Percentiles rank a stretch among this genome's conserved stretches.
Conservation (phyloP, 2,888 invertebrate genomes). For the Dynastes tityus region DNA sequence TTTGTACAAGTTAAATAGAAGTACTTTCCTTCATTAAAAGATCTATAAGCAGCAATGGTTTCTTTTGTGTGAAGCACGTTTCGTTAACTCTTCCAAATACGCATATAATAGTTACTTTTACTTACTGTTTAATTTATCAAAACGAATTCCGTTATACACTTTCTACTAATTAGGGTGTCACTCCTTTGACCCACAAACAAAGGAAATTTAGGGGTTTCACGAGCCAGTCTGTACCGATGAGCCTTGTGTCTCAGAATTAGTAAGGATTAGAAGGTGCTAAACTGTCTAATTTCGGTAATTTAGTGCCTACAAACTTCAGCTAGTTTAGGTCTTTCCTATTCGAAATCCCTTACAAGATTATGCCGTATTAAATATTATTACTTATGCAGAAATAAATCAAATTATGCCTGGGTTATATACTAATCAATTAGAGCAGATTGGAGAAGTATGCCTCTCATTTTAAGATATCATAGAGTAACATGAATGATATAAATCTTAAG, state of each 20-base stretch:
- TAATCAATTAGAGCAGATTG: background rate
- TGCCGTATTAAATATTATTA: background rate
- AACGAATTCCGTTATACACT: slow-evolving; percentile 6
- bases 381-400: background rate
- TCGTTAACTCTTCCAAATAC: too few relatives aligned
- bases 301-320: slow-evolving; percentile 24
- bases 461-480: too few relatives aligned
- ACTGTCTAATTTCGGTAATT: slow-evolving; percentile 39
- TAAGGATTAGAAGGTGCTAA: slow-evolving; percentile 36
- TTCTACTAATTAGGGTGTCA: slow-evolving; percentile 17
- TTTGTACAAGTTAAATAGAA: too few relatives aligned
- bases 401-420: too few relatives aligned
- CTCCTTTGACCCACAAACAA: slow-evolving; percentile 24
- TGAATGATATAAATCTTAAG: too few relatives aligned
- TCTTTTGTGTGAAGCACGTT: too few relatives aligned
- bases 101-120: background rate
- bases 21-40: too few relatives aligned
- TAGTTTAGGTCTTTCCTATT: background rate
- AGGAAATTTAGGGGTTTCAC: slow-evolving; percentile 9
- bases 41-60: too few relatives aligned
- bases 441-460: too few relatives aligned
- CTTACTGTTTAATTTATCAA: background rate
- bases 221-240: slow-evolving; percentile 13
- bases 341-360: slow-evolving; percentile 16
- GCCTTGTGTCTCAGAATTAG: slow-evolving; percentile 20